Evolutionary conservation across 2,888 invertebrate species (phyloP).

Genomic region (Hesperia comma): DNA sequence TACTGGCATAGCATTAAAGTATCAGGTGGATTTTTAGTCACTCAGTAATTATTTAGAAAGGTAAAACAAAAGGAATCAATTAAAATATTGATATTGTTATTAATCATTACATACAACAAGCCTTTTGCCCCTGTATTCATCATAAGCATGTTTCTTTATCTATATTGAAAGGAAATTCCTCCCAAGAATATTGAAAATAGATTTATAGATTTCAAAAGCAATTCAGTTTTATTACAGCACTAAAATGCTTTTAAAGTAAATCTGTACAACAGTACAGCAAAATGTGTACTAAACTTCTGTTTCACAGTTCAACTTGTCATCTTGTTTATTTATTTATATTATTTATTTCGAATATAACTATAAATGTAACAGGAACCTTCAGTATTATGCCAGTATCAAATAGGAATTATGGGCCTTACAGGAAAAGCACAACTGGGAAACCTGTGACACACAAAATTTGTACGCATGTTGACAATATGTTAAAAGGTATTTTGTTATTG

Average conservation of each 20-base stretch:
- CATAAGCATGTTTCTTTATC: no score
- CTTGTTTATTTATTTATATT: background rate
- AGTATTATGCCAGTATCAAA: background rate
- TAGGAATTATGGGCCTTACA: conserved; percentile 13
- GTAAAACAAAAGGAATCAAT: no score
- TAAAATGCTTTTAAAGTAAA: background rate
- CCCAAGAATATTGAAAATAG: background rate
- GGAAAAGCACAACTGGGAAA: conserved; percentile 38
- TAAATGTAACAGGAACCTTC: background rate
- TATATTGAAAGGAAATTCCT: no score
- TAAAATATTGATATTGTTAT: no score
- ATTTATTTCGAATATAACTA: no score
- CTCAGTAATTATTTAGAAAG: no score
- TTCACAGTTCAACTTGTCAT: background rate
- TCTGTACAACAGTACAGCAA: background rate
- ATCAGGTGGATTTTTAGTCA: no score
- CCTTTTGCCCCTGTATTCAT: no score
- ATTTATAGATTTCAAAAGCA: background rate
- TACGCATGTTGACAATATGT: conserved; percentile 50
- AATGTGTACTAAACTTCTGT: background rate
- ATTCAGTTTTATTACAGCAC: background rate
- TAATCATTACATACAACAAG: no score
- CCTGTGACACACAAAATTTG: conserved; percentile 50
- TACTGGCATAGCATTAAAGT: no score
- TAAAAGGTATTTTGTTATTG: conserved; percentile 54